Base-by-base conservation (phyloP, 2,888 invertebrate species). In the Pilophorus perplexus region DNA sequence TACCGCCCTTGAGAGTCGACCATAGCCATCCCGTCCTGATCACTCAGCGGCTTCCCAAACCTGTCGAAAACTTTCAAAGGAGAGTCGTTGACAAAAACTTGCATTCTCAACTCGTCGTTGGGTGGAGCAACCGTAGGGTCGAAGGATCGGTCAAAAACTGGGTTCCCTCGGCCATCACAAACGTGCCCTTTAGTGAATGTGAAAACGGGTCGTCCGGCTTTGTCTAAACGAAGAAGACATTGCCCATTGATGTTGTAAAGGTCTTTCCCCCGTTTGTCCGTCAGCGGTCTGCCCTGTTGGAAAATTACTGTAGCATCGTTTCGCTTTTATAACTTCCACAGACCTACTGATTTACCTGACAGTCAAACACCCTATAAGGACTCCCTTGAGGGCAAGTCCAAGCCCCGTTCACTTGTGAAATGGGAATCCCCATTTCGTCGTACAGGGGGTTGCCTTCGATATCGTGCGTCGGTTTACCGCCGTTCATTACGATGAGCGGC, bases 31-130 rank as follows among this genome's bases (percentile, higher is more conserved):
- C 68, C 68, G 27, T 59, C 42, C 18, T 18, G 52, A 55, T 70
- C 70, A 40, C 65, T 62, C 3, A 68, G 44, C 6, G 67, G 68
- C 10, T 68, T 46, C 16, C 68, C 70, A 37, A 66, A 70, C 23
- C 65, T 42, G 66, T 68, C 65, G 42, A 68, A 70, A 10, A 70
- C 42, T 48, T 67, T 42, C 10, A 60, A 40, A 18, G 70, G 67
- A 40, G 57, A 59, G 27, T 64, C 55, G 14, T 38, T 55, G 12
- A 67, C 42, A 10, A 64, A 44, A 6, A 44, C 48, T 20, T 44
- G 54, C 38, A 66, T 48, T 20, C 48, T 20, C 28, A 64, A 20
- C 22, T 55, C 54, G 20, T 54, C 28, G 25, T 40, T 64, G 16
- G 42, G 28, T 16, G 54, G 55, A 23, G 54, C 25, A 2, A 27